Base-by-base conservation (phyloP, 2,888 invertebrate genomes). In the Pimpla rufipes region DNA sequence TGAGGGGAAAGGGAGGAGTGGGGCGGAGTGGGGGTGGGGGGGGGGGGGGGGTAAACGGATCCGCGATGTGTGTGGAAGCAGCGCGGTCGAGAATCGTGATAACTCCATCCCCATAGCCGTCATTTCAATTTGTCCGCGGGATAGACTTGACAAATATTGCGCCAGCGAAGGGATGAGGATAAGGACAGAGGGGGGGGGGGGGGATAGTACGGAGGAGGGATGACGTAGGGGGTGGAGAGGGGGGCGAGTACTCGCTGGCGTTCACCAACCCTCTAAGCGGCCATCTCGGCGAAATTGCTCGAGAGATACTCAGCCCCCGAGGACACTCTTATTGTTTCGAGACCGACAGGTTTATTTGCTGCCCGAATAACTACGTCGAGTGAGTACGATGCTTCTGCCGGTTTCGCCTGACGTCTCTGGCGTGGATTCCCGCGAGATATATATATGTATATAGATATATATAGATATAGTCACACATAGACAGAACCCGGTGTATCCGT, bases 271-370 rank as follows among this genome's bases (percentile, higher is more conserved):
- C 84, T 84, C 84, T 81, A 81, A 83, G 83, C 80, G 82, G 83
- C 85, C 78, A 79, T 87, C 88, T 88, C 85, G 75, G 71, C 85
- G 82, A 86, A 86, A 87, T 88, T 87, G 87, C 87, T 81, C 83
- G 83, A 79, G 85, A 85, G 85, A 87, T 87, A 88, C 87, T 90
- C 88, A 83, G 82, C 85, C 86, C 84, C 85, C 78, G 86, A 87
- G 88, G 88, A 89, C 88, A 88, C 85, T 90, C 89, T 90, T 90
- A 90, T 90, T 90, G 90, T 91, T 90, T 91, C 88, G 89, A 89
- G 89, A 89, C 88, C 86, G 90, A 91, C 91, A 91, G 92, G 88
- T 91, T 92, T 91, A 92, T 91, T 91, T 91, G 91, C 91, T 90
- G 89, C 90, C 87, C 89, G 90, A 91, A 91, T 90, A 89, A 91